Percentiles rank a stretch among this genome's conserved stretches.
phyloP scores from a whole-genome alignment of 2,113 vertebrate genomes.

The Ictalurus punctatus region DNA sequence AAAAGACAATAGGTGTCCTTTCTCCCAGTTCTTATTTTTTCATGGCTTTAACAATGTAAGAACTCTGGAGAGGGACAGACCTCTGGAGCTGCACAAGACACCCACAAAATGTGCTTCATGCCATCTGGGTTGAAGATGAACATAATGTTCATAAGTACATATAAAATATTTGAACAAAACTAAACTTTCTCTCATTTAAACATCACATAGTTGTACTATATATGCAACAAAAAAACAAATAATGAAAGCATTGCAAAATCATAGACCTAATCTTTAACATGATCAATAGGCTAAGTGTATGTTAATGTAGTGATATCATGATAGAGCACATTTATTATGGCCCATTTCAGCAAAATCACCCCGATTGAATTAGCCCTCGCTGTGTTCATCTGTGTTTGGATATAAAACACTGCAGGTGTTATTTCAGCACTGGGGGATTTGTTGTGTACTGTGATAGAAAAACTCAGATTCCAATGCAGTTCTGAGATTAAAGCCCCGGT shows the following conservation, averaged over 20 bases:
- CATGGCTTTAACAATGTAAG: constrained; percentile 5
- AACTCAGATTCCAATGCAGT: background rate
- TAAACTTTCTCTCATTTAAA: background rate
- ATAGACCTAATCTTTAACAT: background rate
- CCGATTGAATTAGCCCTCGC: constrained; percentile 27
- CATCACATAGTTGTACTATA: too few species aligned
- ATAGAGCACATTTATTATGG: background rate
- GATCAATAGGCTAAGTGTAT: background rate
- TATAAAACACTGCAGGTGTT: constrained; percentile 19
- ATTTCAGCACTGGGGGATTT: constrained; percentile 15
- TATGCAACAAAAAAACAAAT: background rate
- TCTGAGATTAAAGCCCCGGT: constrained; percentile 20
- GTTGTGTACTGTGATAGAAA: constrained; percentile 11
- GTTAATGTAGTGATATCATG: constrained; percentile 4
- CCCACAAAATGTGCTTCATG: background rate
- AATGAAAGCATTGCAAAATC: background rate
- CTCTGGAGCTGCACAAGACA: background rate
- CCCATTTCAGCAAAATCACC: constrained; percentile 14
- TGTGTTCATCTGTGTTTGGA: constrained; percentile 17
- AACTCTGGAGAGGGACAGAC: background rate
- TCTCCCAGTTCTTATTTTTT: background rate
- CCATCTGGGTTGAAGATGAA: background rate
- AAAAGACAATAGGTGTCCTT: constrained; percentile 14
- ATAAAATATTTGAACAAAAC: background rate
- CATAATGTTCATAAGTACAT: too few species aligned